Evolutionary conservation across 30 jellyfish, hydroid and myxozoan genomes (phyloP).

Genomic region (Clytia hemisphaerica): DNA sequence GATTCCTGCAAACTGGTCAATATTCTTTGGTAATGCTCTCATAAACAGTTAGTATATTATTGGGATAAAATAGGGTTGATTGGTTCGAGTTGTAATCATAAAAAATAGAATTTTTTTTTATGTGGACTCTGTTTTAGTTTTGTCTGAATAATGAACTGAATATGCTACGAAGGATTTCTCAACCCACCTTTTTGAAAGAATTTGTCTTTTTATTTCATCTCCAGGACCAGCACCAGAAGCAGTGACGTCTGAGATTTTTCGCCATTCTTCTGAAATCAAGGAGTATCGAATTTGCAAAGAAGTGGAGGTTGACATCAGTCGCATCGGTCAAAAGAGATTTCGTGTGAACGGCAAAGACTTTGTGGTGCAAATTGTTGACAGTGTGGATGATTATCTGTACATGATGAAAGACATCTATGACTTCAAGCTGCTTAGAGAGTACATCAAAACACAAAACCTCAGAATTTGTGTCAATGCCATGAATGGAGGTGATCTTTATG

Average conservation of each 20-base stretch:
- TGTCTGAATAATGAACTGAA: neutral
- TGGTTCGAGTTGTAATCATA: too few relatives aligned
- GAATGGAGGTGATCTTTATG: slow-evolving; percentile 66
- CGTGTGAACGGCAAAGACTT: slow-evolving; percentile 40
- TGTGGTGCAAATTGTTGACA: slow-evolving; percentile 58
- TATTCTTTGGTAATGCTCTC: too few relatives aligned
- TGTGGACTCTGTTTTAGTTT: too few relatives aligned
- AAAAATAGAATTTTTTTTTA: too few relatives aligned
- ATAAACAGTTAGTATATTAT: too few relatives aligned
- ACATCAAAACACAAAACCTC: slow-evolving; percentile 6
- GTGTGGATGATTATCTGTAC: slow-evolving; percentile 73
- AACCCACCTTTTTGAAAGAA: neutral
- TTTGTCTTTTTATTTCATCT: neutral
- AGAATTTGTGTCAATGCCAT: slow-evolving; percentile 63
- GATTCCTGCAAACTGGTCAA: too few relatives aligned
- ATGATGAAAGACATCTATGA: slow-evolving; percentile 66
- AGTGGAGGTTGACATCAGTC: slow-evolving; percentile 26
- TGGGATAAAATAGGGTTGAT: too few relatives aligned
- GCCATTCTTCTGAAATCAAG: slow-evolving; percentile 28
- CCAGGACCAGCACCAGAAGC: slow-evolving; percentile 89
- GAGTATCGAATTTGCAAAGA: slow-evolving; percentile 41
- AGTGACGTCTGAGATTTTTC: slow-evolving; percentile 45
- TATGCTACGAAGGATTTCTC: neutral
- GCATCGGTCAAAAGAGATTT: slow-evolving; percentile 22
- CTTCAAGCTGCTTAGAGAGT: slow-evolving; percentile 41